phyloP scores from a whole-genome alignment of 2,113 vertebrate genomes.

The Centrocercus urophasianus region DNA sequence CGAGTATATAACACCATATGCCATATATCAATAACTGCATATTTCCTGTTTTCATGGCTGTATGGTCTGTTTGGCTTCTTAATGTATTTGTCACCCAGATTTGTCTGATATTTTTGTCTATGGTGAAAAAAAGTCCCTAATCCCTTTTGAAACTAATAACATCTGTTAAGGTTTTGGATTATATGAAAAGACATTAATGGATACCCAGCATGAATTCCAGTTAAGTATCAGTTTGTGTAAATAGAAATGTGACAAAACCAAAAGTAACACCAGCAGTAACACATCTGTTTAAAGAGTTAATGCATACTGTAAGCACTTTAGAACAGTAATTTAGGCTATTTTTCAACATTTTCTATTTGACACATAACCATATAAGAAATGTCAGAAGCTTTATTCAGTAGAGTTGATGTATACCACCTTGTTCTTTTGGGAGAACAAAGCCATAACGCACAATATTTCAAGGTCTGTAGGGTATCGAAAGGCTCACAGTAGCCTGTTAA shows the following conservation, averaged over 20 bases:
- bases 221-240: constrained; percentile 81
- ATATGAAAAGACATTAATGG: constrained; percentile 15
- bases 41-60: not conserved
- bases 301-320: constrained; percentile 38
- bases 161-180: constrained; percentile 27
- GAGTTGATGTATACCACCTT: constrained; percentile 46
- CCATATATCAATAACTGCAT: not conserved
- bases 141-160: constrained; percentile 28
- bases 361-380: constrained; percentile 77
- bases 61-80: not conserved
- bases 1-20: not conserved
- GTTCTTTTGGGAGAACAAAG: constrained; percentile 55
- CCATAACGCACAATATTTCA: constrained; percentile 30
- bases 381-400: constrained; percentile 71
- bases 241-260: constrained; percentile 77
- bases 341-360: constrained; percentile 79
- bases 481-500: constrained; percentile 7
- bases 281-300: constrained; percentile 52
- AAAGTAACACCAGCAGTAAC: constrained; percentile 32
- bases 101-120: not conserved
- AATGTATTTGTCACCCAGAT: not conserved
- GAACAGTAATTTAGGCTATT: constrained; percentile 76
- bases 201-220: constrained; percentile 72
- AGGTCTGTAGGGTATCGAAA: not conserved
- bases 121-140: not conserved